Evolutionary conservation across 2,888 invertebrate species (phyloP).

Genomic region (Sminthurides aquaticus): DNA sequence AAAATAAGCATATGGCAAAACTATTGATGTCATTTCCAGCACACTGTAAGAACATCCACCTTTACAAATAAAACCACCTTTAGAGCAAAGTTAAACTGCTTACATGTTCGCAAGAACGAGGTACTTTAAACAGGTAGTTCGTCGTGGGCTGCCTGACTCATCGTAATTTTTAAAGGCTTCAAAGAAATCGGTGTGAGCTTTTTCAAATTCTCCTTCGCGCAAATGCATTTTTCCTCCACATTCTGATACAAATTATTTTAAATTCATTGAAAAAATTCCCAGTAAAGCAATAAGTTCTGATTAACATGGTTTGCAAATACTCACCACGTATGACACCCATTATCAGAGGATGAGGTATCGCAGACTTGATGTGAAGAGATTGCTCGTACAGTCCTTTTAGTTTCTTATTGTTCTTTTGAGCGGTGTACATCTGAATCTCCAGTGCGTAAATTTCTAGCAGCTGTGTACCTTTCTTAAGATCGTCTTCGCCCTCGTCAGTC

Average conservation of each 20-base stretch:
- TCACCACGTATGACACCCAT: conserved; percentile 99
- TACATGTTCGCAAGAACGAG: conserved; percentile 96
- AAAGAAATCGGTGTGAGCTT: conserved; percentile 98
- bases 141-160: conserved; percentile 91
- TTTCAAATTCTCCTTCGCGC: conserved; percentile 95
- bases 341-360: conserved; percentile 98
- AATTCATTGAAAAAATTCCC: neutral
- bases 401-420: conserved; percentile 98
- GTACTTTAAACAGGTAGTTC: conserved; percentile 96
- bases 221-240: conserved; percentile 99
- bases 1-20: no score
- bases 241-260: conserved; percentile 53
- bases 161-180: conserved; percentile 99
- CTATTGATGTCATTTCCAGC: neutral
- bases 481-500: conserved; percentile 97
- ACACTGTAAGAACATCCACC: neutral
- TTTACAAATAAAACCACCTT: neutral
- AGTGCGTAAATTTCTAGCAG: conserved; percentile 95
- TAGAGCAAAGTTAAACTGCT: conserved; percentile 54
- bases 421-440: conserved; percentile 99
- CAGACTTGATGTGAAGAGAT: conserved; percentile 95
- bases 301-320: conserved; percentile 42
- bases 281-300: neutral
- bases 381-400: conserved; percentile 93
- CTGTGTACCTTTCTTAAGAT: conserved; percentile 95